phyloP scores from a whole-genome alignment of 1,140 invertebrate species.

The Neuroterus valhalla region DNA sequence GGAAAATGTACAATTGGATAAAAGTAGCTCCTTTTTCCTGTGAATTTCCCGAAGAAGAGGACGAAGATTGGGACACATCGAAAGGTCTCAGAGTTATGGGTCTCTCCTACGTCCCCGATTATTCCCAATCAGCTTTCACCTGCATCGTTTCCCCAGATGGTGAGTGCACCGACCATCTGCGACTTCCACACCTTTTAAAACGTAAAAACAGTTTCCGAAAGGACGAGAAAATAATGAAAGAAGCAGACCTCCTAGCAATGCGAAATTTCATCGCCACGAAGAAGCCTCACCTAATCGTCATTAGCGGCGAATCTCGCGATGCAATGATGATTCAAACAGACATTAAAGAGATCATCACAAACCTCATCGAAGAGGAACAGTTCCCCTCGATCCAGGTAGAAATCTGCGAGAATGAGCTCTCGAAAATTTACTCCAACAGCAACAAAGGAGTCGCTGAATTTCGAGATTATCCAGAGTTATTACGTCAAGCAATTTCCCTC shows the following conservation, averaged over 20 bases:
- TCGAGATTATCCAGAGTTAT: constrained; percentile 90
- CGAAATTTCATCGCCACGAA: constrained; percentile 91
- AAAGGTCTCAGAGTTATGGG: constrained; percentile 92
- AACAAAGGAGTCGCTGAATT: constrained; percentile 92
- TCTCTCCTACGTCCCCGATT: constrained; percentile 91
- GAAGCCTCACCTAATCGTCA: constrained; percentile 94
- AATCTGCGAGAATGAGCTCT: constrained; percentile 94
- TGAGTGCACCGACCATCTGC: constrained; percentile 92
- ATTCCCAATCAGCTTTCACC: constrained; percentile 91
- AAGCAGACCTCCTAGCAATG: constrained; percentile 87
- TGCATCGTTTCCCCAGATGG: constrained; percentile 92
- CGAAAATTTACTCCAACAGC: constrained; percentile 93
- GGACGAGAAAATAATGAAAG: constrained; percentile 84
- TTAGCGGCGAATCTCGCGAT: constrained; percentile 93
- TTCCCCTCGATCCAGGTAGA: constrained; percentile 93
- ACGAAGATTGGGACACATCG: constrained; percentile 92
- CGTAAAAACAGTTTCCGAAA: constrained; percentile 85
- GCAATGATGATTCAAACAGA: constrained; percentile 91
- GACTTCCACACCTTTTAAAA: constrained; percentile 90
- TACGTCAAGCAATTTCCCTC: constrained; percentile 94
- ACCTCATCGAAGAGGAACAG: constrained; percentile 88
- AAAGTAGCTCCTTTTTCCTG: constrained; percentile 90
- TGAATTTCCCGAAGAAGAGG: constrained; percentile 88
- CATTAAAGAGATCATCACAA: constrained; percentile 84
- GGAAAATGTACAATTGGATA: constrained; percentile 93